Evolutionary conservation across 2,888 invertebrate species (phyloP).

Genomic region (Atherix ibis): DNA sequence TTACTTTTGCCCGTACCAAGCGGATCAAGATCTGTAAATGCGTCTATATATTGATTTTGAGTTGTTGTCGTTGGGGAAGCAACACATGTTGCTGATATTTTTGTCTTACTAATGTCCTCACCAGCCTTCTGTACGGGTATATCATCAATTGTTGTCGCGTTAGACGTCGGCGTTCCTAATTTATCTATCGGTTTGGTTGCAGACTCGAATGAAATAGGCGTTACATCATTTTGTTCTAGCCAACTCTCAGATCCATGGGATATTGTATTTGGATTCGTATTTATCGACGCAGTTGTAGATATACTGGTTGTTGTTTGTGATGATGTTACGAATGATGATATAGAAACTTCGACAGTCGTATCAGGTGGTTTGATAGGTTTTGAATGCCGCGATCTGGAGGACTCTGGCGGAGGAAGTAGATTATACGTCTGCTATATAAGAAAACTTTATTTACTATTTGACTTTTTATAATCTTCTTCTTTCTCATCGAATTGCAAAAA

Average conservation of each 20-base stretch:
- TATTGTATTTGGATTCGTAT: neutral
- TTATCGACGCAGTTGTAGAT: conserved; percentile 1
- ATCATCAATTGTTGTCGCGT: conserved; percentile 5
- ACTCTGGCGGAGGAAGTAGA: conserved; percentile 30
- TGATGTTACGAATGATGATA: conserved; percentile 3
- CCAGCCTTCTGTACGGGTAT: conserved; percentile 8
- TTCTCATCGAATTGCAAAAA: too few species aligned
- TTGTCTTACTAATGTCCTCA: conserved; percentile 5
- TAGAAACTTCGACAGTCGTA: conserved; percentile 6
- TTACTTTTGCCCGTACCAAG: conserved; percentile 80
- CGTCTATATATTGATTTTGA: conserved; percentile 44
- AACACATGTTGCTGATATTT: conserved; percentile 8
- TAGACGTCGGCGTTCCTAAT: conserved; percentile 2
- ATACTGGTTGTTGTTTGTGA: conserved; percentile 6
- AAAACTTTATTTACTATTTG: neutral
- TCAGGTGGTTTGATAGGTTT: conserved; percentile 23
- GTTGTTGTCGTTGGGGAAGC: conserved; percentile 14
- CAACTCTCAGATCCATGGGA: conserved; percentile 7
- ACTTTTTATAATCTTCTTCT: neutral
- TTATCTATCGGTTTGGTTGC: conserved; percentile 2
- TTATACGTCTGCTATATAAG: conserved; percentile 21
- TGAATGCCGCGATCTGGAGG: conserved; percentile 29
- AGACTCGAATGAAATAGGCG: conserved; percentile 19
- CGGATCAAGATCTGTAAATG: conserved; percentile 87
- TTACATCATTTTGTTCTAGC: conserved; percentile 11